A percentile compares a stretch with the other conserved stretches of the same genome.
Evolutionary conservation across 1,140 invertebrate genomes (phyloP).

Genomic region (fruit fly (Drosophila melanogaster)): Release_6_plus_ISO1_MT NT_033777.3:5997001-5997500

Average conservation of each 20-base stretch:
- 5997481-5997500: no score
- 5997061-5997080: constrained; percentile 76
- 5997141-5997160: constrained; percentile 3
- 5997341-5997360: constrained; percentile 70
- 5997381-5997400: neutral
- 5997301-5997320: constrained; percentile 54
- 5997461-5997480: no score
- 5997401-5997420: no score
- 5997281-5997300: constrained; percentile 20
- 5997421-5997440: no score
- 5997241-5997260: constrained; percentile 70
- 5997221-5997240: constrained; percentile 43
- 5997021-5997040: constrained; percentile 84
- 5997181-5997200: constrained; percentile 41
- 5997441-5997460: no score
- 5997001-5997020: constrained; percentile 84
- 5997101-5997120: constrained; percentile 16
- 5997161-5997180: constrained; percentile 78
- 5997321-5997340: constrained; percentile 42
- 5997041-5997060: constrained; percentile 82
- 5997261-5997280: constrained; percentile 64
- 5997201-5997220: neutral
- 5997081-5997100: constrained; percentile 64
- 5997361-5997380: constrained; percentile 16
- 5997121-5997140: neutral